A percentile compares a stretch with the other conserved stretches of the same genome.
Conservation (phyloP, 2,888 invertebrate species). For the Ornithoptera alexandrae region DNA sequence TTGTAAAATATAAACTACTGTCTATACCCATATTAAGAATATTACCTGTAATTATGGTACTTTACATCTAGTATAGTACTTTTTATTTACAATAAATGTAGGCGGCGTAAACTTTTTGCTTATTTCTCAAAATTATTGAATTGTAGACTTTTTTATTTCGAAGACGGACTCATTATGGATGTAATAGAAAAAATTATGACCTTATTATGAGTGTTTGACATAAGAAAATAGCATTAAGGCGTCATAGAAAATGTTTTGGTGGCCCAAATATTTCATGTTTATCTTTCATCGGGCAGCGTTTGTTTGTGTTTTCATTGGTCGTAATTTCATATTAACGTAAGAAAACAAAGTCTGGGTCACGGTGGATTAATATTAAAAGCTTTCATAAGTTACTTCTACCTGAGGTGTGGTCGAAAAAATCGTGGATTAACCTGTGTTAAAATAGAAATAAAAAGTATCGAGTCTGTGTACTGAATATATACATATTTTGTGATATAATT, state of each 20-base stretch:
- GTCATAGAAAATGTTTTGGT: constrained; percentile 12
- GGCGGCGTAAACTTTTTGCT: too few relatives aligned
- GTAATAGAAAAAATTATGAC: background rate
- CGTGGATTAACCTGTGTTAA: background rate
- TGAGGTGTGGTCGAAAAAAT: background rate
- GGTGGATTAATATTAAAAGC: constrained; percentile 6
- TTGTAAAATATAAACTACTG: background rate
- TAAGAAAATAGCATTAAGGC: constrained; percentile 2
- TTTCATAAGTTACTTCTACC: constrained; percentile 8
- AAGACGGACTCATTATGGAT: background rate
- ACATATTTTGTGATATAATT: too few relatives aligned
- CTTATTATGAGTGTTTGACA: too few relatives aligned
- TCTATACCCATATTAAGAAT: too few relatives aligned
- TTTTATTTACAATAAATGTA: too few relatives aligned
- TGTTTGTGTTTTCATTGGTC: constrained; percentile 25
- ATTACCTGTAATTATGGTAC: too few relatives aligned
- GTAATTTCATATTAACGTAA: constrained; percentile 22
- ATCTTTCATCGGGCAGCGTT: constrained; percentile 20
- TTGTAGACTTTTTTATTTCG: background rate
- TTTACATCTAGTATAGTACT: too few relatives aligned
- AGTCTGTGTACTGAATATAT: too few relatives aligned
- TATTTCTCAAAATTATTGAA: background rate
- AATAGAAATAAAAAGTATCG: background rate
- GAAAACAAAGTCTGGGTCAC: constrained; percentile 20
- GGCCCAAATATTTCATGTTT: constrained; percentile 22